Evolutionary conservation across 2,797 vertebrate genomes (phyloP), one percentile per base, ranked within the genome.

Genomic region (Acanthurus lineatus): DNA sequence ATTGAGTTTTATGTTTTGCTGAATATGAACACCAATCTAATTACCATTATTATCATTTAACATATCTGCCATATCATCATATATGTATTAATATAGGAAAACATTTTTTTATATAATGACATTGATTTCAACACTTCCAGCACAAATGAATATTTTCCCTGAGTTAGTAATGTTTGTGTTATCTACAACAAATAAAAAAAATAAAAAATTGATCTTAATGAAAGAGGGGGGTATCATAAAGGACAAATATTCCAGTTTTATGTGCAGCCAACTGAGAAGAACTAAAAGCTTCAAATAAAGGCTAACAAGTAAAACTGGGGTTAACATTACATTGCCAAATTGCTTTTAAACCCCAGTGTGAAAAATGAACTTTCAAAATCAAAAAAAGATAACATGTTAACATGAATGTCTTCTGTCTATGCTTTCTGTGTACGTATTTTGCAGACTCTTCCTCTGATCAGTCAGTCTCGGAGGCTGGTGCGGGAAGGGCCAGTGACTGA

Each of bases 391-490:
- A 51, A 65, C 25, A 5, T 25, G 15, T 15, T 69, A 15, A 53
- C 47, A 4, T 71, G 1, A n/a, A 35, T 38, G 5, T 67, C 19
- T 19, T 75, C 15, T 73, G 42, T 69, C 6, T 45, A 1, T 58
- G 4, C 38, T 68, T 35, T 28, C 2, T 64, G 9, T 7, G 6
- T 40, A 11, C 82, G 32, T 78, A 9, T 72, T 25, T 71, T 67
- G 12, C 74, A 99, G 98, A 99, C 98, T 76, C 97, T 99, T 73
- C 98, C 98, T 15, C 95, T 99, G 76, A 95, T 99, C 87, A 99
- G 97, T 47, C 98, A 98, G 93, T 98, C 97, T 0, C 97, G 98
- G 63, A 92, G 97, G 86, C 93, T 99, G 84, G 95, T 98, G 68
- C 96, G 97, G 45, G 96, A 98, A 66, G 98, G 98, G 1, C 91